Percentiles rank a stretch among this genome's conserved stretches.
phyloP scores from a whole-genome alignment of 1,140 invertebrate genomes.

The Zaprionus inermis region DNA sequence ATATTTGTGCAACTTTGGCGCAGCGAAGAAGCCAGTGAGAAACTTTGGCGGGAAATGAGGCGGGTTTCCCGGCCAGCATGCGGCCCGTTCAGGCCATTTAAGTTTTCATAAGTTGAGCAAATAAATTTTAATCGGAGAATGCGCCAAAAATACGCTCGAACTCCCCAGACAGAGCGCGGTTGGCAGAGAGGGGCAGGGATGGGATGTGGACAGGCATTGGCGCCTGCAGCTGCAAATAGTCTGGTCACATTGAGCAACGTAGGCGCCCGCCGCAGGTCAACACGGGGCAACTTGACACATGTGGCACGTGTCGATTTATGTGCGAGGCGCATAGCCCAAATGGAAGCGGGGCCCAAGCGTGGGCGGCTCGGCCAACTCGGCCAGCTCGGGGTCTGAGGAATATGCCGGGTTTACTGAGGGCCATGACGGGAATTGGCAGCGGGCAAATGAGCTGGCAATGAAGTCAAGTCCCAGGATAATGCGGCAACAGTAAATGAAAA shows the following conservation, averaged over 20 bases:
- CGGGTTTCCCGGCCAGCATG: background rate
- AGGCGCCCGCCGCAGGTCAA: background rate
- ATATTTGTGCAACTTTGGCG: constrained; percentile 76
- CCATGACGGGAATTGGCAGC: constrained; percentile 10
- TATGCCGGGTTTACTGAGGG: constrained; percentile 17
- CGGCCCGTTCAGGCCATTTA: constrained; percentile 71
- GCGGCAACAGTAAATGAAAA: constrained; percentile 46
- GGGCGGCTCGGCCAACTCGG: background rate
- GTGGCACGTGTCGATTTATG: constrained; percentile 4
- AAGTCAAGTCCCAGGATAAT: constrained; percentile 29
- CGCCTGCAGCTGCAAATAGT: constrained; percentile 35
- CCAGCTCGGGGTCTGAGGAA: background rate
- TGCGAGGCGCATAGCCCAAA: background rate
- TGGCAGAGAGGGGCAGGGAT: background rate
- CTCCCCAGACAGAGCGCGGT: background rate
- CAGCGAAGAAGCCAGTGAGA: background rate
- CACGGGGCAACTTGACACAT: background rate
- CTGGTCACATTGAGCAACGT: constrained; percentile 10
- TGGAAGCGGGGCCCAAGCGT: too few species aligned
- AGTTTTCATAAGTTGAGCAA: constrained; percentile 80
- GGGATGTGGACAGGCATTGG: constrained; percentile 17
- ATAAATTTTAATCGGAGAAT: constrained; percentile 81
- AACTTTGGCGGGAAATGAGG: background rate
- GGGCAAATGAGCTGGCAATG: constrained; percentile 34
- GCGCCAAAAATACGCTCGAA: constrained; percentile 48